Evolutionary conservation across 2,113 vertebrate species (phyloP).

Genomic region (Eulacestoma nigropectus): DNA sequence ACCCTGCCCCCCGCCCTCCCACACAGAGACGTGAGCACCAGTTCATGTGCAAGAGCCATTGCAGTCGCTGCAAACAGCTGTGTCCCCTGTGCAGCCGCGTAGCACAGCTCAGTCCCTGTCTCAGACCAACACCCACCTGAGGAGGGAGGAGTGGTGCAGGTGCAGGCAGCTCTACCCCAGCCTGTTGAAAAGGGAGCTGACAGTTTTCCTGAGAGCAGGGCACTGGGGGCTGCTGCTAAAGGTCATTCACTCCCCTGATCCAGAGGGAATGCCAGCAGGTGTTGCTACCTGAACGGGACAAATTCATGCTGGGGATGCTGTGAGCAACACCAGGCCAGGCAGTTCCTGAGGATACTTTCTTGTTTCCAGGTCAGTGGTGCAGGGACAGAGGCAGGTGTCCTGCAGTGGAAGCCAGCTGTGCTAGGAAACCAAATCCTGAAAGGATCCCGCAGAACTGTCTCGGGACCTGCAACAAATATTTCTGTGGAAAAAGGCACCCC

Average conservation of each 20-base stretch:
- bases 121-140: neutral
- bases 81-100: neutral
- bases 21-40: accelerated
- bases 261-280: neutral
- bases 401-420: neutral
- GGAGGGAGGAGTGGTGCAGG: neutral
- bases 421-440: neutral
- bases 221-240: neutral
- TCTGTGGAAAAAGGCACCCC: neutral
- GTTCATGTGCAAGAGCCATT: neutral
- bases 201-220: neutral
- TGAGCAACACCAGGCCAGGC: neutral
- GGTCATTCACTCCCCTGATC: neutral
- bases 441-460: neutral
- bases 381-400: neutral
- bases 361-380: neutral
- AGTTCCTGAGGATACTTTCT: neutral
- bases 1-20: too few relatives aligned
- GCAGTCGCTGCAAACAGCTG: neutral
- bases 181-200: neutral
- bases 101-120: neutral
- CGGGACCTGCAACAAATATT: neutral
- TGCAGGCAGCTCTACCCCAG: neutral
- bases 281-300: neutral
- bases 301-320: neutral